These are phyloP conservation scores for Meles meles DNA, from an alignment of 2,113 vertebrate genomes.

Conservation along the genomic window DNA sequence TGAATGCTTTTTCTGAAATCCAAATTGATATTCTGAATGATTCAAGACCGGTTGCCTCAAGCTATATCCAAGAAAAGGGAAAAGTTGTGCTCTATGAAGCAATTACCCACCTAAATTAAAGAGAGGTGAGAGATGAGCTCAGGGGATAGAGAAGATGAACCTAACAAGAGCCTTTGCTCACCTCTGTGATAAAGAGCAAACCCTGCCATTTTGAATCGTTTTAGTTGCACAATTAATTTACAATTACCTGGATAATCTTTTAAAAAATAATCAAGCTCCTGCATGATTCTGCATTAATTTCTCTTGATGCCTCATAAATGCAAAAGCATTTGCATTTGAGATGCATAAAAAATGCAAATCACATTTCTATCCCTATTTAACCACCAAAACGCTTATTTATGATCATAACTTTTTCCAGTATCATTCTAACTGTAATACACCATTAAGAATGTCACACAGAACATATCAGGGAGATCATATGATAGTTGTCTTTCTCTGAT, in stretches of 20 bases:
- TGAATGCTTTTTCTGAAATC: background rate
- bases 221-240: conserved; percentile 9
- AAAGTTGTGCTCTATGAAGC: background rate
- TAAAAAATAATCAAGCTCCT: background rate
- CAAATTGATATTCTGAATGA: background rate
- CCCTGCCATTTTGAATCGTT: background rate
- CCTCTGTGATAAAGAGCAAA: background rate
- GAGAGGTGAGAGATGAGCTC: background rate
- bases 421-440: background rate
- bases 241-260: background rate
- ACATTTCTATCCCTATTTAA: background rate
- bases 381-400: background rate
- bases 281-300: background rate
- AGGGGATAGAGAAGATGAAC: background rate
- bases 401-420: background rate
- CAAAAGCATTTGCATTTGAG: background rate
- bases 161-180: background rate
- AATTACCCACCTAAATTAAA: background rate
- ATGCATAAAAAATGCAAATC: background rate
- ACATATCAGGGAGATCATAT: too few relatives aligned
- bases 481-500: too few relatives aligned
- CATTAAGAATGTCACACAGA: background rate
- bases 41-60: background rate
- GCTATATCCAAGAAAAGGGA: background rate
- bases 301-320: background rate